Evolutionary conservation across 2,797 vertebrate species (phyloP), one percentile per base, ranked within the genome.

Genomic region (Poeciliopsis turneri): DNA sequence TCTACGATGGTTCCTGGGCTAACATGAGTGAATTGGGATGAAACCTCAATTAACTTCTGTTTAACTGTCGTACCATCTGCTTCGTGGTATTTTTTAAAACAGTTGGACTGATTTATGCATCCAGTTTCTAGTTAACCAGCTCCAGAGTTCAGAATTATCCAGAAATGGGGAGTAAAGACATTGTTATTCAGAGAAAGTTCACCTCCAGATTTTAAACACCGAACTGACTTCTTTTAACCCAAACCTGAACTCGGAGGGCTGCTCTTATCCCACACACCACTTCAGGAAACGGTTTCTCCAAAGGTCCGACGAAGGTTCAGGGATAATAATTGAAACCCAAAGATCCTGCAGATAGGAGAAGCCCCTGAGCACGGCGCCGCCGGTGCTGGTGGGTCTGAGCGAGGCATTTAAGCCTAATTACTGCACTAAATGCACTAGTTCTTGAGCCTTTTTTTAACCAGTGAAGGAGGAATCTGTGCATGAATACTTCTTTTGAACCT

Each of bases 331-430:
- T 82, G 78, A 55, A 84, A 90, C 84, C 87, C 82, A 47, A 88
- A 85, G 89, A 91, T 91, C 82, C n/a, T 79, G 82, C 61, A 86
- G 91, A 93, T 92, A 89, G 78, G 72, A 88, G 81, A 89, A 90
- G 83, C 86, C 83, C 86, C 3, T 51, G 41, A 69, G 66, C 66
- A 39, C 0, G n/a, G 28, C 71, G 46, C 45, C 30, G 71, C 46
- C 46, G 72, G 33, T 49, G 46, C 70, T 72, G 28, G 12, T 74
- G 72, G 18, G 72, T 85, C 79, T 89, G 73, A 77, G 72, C 64
- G 51, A 74, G 71, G 76, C 80, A 84, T 88, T 93, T 88, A 86
- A 36, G 74, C 74, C 82, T 90, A 92, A 93, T 92, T 88, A 81
- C 81, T 82, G 66, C 83, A 41, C 70, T 92, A 91, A 92, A 93